Base-by-base conservation (phyloP, 2,888 invertebrate species). In the Trimorus sp. region DNA sequence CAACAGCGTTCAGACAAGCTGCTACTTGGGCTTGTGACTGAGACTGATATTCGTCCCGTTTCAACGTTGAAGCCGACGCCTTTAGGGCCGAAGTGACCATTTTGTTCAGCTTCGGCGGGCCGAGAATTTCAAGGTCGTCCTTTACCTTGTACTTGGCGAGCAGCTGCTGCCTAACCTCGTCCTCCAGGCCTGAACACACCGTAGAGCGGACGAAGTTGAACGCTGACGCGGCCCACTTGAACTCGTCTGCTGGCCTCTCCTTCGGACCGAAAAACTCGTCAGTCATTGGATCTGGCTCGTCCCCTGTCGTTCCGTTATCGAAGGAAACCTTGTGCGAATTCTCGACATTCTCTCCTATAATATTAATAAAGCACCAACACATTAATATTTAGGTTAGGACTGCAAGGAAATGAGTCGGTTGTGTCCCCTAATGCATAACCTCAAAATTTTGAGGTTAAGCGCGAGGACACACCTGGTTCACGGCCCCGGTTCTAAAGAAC, bases 1-100 rank as follows among this genome's bases (percentile, higher is more conserved):
- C 79, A 8, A 79, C 14, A 7, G 74, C 68, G 40, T 60, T 69
- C 8, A 79, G n/a, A 38, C 66, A 66, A 8, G 74, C 69, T 1
- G 58, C 68, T 0, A 79, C 60, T 56, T 79, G 74, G 6, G 26
- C 6, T n/a, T 79, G 74, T 1, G 62, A 26, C 11, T 62, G 40
- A n/a, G 16, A 5, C 14, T 74, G 69, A 15, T 74, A 56, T 36
- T 74, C 79, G 40, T 74, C 79, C 15, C 74, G 26, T 42, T 69
- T 73, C 2, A 79, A 7, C 0, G 36, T 15, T 11, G 63, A 62
- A 9, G 38, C 59, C 7, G 63, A 56, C 7, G 59, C 26, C n/a
- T 66, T 71, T 1, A 51, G 26, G 8, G 48, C 70, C 6, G 59
- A 40, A 9, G 51, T 1, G 0, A 70, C 11, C 54, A 62, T 62